Evolutionary conservation across 2,797 vertebrate genomes (phyloP).

Genomic region (Hyperoplus immaculatus): DNA sequence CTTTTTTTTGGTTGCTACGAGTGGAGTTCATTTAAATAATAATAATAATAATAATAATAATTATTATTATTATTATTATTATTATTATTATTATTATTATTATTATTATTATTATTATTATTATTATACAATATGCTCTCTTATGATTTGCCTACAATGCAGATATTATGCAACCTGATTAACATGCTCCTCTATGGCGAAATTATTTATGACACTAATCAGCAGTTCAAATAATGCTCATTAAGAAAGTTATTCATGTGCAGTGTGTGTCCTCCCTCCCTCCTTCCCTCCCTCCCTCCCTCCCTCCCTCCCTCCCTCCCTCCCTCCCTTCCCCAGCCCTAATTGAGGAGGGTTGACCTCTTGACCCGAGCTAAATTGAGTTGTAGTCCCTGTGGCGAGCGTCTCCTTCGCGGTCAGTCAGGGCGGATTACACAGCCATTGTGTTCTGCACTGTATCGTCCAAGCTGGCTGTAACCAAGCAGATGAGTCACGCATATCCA

Average conservation of each 20-base stretch:
- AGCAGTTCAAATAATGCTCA: slow-evolving; percentile 85
- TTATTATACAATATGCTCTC: slow-evolving; percentile 12
- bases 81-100: too few relatives aligned
- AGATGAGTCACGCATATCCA: slow-evolving; percentile 86
- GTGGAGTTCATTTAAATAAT: neutral
- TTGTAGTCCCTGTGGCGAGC: slow-evolving; percentile 87
- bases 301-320: slow-evolving; percentile 64
- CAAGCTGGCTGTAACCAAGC: slow-evolving; percentile 84
- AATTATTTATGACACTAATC: slow-evolving; percentile 86
- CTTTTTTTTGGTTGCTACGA: slow-evolving; percentile 16
- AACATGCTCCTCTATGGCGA: slow-evolving; percentile 76
- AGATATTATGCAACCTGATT: slow-evolving; percentile 78
- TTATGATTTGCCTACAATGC: slow-evolving; percentile 47
- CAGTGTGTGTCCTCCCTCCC: slow-evolving; percentile 77
- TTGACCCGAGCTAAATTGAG: slow-evolving; percentile 87
- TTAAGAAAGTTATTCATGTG: slow-evolving; percentile 86
- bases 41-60: too few relatives aligned
- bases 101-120: too few relatives aligned
- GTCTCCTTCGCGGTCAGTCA: slow-evolving; percentile 86
- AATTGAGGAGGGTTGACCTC: slow-evolving; percentile 87
- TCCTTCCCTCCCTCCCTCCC: slow-evolving; percentile 60
- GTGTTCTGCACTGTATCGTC: slow-evolving; percentile 82
- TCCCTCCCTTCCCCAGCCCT: slow-evolving; percentile 73
- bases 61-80: too few relatives aligned
- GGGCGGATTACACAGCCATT: slow-evolving; percentile 86